Percentiles rank a stretch among this genome's conserved stretches.
phyloP scores from a whole-genome alignment of 2,888 invertebrate genomes.

The Morinoia aosen region DNA sequence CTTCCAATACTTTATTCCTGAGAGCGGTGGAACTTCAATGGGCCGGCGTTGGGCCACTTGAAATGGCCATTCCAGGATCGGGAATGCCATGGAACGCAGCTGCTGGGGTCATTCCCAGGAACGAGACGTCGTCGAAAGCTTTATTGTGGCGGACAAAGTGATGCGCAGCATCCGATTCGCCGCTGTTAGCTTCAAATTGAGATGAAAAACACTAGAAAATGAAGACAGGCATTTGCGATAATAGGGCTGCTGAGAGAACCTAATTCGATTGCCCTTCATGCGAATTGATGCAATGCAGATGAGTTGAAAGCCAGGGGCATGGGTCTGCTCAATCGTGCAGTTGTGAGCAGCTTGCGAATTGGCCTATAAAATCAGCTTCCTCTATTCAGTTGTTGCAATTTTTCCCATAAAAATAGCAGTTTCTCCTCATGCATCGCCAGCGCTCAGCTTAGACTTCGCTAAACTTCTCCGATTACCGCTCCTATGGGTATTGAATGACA shows the following conservation, averaged over 20 bases:
- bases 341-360: neutral
- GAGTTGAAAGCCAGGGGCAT: neutral
- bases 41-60: neutral
- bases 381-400: neutral
- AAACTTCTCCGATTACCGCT: too few species aligned
- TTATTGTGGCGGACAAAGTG: constrained; percentile 33
- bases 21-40: neutral
- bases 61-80: constrained; percentile 12
- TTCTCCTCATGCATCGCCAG: neutral
- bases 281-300: neutral
- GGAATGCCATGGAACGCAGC: constrained; percentile 34
- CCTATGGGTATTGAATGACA: neutral
- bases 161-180: constrained; percentile 16
- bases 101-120: constrained; percentile 14
- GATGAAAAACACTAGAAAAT: constrained; percentile 28
- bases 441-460: neutral
- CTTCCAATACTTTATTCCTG: neutral
- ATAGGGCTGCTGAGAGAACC: neutral
- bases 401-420: neutral
- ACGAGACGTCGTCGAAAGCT: constrained; percentile 18
- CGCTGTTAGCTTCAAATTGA: constrained; percentile 7
- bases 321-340: neutral
- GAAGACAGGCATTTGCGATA: constrained; percentile 7
- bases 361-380: neutral
- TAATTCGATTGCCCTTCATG: neutral